A percentile compares a stretch with the other conserved stretches of the same genome.
Evolutionary conservation across 2,888 invertebrate species (phyloP).

Genomic region (Aromia moschata): DNA sequence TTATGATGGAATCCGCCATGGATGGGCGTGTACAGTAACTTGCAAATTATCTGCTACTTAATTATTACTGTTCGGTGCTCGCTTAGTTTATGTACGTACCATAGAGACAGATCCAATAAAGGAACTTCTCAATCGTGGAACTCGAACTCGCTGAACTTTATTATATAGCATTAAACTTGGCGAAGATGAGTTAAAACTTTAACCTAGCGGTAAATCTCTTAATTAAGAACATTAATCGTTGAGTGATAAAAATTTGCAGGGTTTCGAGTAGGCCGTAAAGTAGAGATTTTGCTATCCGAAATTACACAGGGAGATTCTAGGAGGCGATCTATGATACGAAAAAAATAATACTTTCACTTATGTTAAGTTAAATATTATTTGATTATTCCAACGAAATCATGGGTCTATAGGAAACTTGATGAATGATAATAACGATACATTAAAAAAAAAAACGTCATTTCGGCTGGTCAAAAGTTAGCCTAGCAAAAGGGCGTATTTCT

Average conservation of each 20-base stretch:
- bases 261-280: conserved; percentile 6
- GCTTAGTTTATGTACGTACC: background rate
- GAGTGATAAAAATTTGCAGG: conserved; percentile 4
- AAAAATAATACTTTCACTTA: too few relatives aligned
- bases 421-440: too few relatives aligned
- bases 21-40: conserved; percentile 16
- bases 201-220: conserved; percentile 15
- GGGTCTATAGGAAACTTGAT: too few relatives aligned
- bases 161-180: conserved; percentile 1
- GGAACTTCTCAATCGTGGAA: conserved; percentile 1
- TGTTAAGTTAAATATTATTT: too few relatives aligned
- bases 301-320: too few relatives aligned
- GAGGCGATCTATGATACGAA: too few relatives aligned
- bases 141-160: background rate
- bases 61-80: conserved; percentile 7
- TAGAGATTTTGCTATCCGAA: background rate
- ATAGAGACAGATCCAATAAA: conserved; percentile 1
- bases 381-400: too few relatives aligned
- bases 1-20: background rate
- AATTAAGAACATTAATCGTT: conserved; percentile 19
- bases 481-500: too few relatives aligned
- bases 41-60: conserved; percentile 25
- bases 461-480: too few relatives aligned
- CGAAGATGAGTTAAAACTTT: conserved; percentile 4
- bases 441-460: too few relatives aligned